Conservation (phyloP, 2,113 vertebrate species). For the Tenebrosternarchus preto region DNA sequence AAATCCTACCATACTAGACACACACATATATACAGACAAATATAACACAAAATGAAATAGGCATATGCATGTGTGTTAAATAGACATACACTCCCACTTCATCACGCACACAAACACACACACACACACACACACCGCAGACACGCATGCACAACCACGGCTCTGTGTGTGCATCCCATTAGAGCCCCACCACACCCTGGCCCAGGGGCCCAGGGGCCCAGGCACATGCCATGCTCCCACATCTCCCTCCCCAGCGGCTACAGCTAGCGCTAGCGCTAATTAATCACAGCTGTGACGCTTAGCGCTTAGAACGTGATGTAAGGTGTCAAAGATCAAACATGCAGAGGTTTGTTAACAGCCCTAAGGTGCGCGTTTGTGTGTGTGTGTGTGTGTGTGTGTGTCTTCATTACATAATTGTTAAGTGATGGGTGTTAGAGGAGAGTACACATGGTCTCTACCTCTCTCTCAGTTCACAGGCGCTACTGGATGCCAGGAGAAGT, state of each 20-base stretch:
- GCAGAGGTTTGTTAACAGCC: conserved; percentile 53
- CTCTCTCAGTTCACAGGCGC: conserved; percentile 1
- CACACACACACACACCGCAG: conserved; percentile 28
- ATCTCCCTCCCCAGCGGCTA: conserved; percentile 43
- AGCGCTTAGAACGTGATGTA: conserved; percentile 49
- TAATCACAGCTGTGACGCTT: conserved; percentile 53
- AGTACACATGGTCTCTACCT: neutral
- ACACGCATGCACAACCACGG: no score
- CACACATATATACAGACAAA: neutral
- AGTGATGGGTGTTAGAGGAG: conserved; percentile 25
- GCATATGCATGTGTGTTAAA: no score
- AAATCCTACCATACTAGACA: no score
- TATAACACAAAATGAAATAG: no score
- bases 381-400: neutral
- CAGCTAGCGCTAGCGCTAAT: conserved; percentile 39
- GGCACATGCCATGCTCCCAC: conserved; percentile 36
- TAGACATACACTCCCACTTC: conserved; percentile 18
- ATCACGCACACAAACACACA: conserved; percentile 42
- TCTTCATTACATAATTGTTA: conserved; percentile 34
- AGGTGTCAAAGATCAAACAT: conserved; percentile 55
- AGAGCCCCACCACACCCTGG: conserved; percentile 39
- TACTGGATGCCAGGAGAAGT: conserved; percentile 30
- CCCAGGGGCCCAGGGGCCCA: conserved; percentile 31
- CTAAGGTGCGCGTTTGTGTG: conserved; percentile 30
- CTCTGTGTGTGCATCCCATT: conserved; percentile 28